These are phyloP conservation scores for Tachina fera DNA, from an alignment of 2,888 invertebrate species.

Conservation along the genomic window DNA sequence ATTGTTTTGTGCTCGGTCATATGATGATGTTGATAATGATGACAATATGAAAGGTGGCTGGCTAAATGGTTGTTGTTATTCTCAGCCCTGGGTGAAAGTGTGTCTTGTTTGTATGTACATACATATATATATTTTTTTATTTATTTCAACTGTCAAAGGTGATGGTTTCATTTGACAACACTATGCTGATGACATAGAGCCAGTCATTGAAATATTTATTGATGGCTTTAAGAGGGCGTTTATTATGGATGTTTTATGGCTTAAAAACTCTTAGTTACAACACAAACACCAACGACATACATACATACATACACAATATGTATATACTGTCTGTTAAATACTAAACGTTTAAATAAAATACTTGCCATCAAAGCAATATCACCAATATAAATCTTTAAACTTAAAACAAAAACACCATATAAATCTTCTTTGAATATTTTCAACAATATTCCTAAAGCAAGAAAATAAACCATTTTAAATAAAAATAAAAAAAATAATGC, in stretches of 20 bases:
- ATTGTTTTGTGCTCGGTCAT: slow-evolving; percentile 1
- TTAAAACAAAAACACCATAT: not conserved
- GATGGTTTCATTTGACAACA: slow-evolving; percentile 64
- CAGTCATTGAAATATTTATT: slow-evolving; percentile 17
- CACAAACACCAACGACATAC: slow-evolving; percentile 14
- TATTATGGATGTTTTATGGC: slow-evolving; percentile 68
- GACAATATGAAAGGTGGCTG: slow-evolving; percentile 27
- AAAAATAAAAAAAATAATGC: slow-evolving; percentile 47
- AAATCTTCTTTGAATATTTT: slow-evolving; percentile 69
- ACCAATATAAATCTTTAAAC: slow-evolving; percentile 11
- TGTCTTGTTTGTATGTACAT: slow-evolving; percentile 13
- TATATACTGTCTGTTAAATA: slow-evolving; percentile 62
- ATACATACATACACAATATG: slow-evolving; percentile 59
- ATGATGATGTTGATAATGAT: slow-evolving; percentile 28
- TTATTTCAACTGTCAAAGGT: slow-evolving; percentile 49
- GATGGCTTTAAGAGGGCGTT: slow-evolving; percentile 64
- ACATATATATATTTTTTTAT: not conserved
- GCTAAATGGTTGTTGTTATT: slow-evolving; percentile 47
- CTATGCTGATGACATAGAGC: slow-evolving; percentile 58
- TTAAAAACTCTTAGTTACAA: slow-evolving; percentile 22
- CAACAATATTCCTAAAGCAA: slow-evolving; percentile 66
- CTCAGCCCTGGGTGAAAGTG: slow-evolving; percentile 51
- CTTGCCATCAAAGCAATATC: slow-evolving; percentile 18
- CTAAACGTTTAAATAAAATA: slow-evolving; percentile 18
- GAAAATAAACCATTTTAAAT: slow-evolving; percentile 22